phyloP scores from a whole-genome alignment of 2,888 invertebrate species.

The Ophion obscuratus region DNA sequence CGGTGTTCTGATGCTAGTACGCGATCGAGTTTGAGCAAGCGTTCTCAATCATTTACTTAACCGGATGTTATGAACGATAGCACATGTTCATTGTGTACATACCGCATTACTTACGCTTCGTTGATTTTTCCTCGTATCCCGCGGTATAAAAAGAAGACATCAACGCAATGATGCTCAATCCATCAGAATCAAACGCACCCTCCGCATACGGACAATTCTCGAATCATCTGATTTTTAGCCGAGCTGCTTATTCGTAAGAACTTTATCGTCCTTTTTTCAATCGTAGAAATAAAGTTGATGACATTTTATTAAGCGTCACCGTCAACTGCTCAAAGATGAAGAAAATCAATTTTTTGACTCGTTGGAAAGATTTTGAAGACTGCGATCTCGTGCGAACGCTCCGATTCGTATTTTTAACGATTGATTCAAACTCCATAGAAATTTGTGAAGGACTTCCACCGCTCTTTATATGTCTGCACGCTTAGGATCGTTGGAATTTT shows the following conservation, averaged over 20 bases:
- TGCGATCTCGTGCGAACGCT: too few species aligned
- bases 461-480: too few species aligned
- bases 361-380: too few species aligned
- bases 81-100: neutral
- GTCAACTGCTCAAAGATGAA: neutral
- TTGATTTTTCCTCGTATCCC: too few species aligned
- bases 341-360: too few species aligned
- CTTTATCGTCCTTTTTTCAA: neutral
- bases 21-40: too few species aligned
- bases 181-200: neutral
- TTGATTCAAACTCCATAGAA: too few species aligned
- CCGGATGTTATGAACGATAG: neutral
- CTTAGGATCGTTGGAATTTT: neutral
- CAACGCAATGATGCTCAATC: neutral
- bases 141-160: neutral
- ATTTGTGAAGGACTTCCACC: too few species aligned
- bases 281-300: too few species aligned
- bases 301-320: too few species aligned
- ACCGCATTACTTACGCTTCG: too few species aligned
- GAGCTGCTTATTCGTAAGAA: neutral
- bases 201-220: neutral
- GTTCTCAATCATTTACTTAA: neutral
- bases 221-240: neutral
- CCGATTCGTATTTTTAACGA: too few species aligned
- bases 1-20: neutral